Percentiles rank a stretch among this genome's conserved stretches.
Evolutionary conservation across 2,113 vertebrate genomes (phyloP).

Genomic region (Podilymbus podiceps): DNA sequence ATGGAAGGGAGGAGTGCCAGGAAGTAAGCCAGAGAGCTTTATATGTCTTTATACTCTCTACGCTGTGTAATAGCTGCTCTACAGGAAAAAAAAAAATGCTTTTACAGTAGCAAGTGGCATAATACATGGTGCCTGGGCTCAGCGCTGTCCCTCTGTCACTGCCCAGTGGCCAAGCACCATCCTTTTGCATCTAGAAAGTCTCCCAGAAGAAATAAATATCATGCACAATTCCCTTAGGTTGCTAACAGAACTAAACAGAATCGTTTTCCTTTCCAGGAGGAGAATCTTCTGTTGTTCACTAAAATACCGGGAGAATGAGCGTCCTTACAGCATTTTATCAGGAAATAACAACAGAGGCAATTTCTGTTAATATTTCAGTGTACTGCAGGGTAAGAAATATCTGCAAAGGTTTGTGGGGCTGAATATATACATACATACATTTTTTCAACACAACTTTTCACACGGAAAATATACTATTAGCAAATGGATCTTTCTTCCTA

Average conservation of each 20-base stretch:
- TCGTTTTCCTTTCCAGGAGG: slow-evolving; percentile 16
- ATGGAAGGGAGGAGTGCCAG: neutral
- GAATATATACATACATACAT: neutral
- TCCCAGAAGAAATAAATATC: slow-evolving; percentile 13
- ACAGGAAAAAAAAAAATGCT: neutral
- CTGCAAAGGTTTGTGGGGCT: slow-evolving; percentile 37
- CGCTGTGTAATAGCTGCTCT: neutral
- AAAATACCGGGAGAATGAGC: slow-evolving; percentile 24
- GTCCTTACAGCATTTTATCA: slow-evolving; percentile 14
- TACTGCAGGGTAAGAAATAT: slow-evolving; percentile 34
- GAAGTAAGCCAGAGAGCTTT: neutral
- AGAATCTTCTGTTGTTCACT: slow-evolving; percentile 23
- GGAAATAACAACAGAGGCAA: neutral
- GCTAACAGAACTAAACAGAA: slow-evolving; percentile 20
- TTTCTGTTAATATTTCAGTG: slow-evolving; percentile 48
- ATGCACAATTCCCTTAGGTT: neutral
- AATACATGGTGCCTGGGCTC: neutral
- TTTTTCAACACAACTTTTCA: slow-evolving; percentile 43
- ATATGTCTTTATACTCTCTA: neutral
- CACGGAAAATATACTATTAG: slow-evolving; percentile 45
- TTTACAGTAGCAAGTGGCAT: neutral
- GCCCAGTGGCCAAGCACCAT: neutral
- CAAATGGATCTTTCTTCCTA: slow-evolving; percentile 38
- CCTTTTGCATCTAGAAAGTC: neutral
- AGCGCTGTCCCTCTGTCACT: neutral